phyloP scores from a whole-genome alignment of 2,113 vertebrate genomes.

The Anarrhichthys ocellatus region DNA sequence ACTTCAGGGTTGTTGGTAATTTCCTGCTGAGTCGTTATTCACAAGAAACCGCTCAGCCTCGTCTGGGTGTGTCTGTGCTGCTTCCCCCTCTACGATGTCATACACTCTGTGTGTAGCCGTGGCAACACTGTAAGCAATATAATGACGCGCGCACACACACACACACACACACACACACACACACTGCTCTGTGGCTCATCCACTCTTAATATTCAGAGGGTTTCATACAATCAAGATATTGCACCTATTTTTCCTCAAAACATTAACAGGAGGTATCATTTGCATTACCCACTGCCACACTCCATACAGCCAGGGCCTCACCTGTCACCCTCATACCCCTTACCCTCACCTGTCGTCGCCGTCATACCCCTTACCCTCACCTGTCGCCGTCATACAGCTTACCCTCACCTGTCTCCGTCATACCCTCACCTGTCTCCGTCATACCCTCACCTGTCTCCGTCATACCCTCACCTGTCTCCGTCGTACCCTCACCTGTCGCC shows the following conservation, averaged over 20 bases:
- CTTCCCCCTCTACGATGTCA: slow-evolving; percentile 26
- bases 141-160: not conserved
- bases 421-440: too few species aligned
- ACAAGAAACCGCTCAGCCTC: slow-evolving; percentile 17
- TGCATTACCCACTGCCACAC: not conserved
- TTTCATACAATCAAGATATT: not conserved
- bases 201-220: not conserved
- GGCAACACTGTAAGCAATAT: slow-evolving; percentile 44
- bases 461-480: too few species aligned
- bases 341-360: too few species aligned
- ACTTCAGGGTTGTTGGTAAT: slow-evolving; percentile 18
- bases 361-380: too few species aligned
- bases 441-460: too few species aligned
- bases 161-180: not conserved
- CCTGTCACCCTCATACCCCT: not conserved
- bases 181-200: not conserved
- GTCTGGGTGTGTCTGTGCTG: slow-evolving; percentile 50
- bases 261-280: not conserved
- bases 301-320: not conserved
- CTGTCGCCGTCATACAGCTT: too few species aligned
- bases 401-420: too few species aligned
- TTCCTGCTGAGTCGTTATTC: slow-evolving; percentile 49
- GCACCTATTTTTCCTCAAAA: not conserved
- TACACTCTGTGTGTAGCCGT: slow-evolving; percentile 36
- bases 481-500: too few species aligned